Conservation (phyloP, 2,797 vertebrate genomes). For the Valencia hispanica region DNA sequence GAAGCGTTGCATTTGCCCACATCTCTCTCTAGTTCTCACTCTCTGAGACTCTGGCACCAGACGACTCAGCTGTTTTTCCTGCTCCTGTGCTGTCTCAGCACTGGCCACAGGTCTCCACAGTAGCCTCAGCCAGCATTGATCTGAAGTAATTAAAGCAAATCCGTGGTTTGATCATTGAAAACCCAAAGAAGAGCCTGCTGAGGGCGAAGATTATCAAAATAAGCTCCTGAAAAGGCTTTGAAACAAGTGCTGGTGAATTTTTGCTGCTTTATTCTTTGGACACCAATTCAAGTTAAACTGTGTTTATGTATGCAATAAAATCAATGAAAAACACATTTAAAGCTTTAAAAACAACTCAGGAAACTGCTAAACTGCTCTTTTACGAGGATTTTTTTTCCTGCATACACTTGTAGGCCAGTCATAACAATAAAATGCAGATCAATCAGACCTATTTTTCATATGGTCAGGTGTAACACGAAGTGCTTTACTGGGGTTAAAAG, state of each 20-base stretch:
- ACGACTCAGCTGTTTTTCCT: slow-evolving; percentile 65
- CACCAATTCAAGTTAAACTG: slow-evolving; percentile 7
- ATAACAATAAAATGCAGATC: not conserved
- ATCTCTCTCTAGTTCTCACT: slow-evolving; percentile 24
- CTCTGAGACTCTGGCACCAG: slow-evolving; percentile 54
- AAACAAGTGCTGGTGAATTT: not conserved
- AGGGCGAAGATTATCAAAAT: slow-evolving; percentile 28
- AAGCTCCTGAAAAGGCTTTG: slow-evolving; percentile 24
- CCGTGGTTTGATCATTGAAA: slow-evolving; percentile 71
- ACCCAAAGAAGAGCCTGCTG: slow-evolving; percentile 32
- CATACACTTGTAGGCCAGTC: not conserved
- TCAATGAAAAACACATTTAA: not conserved
- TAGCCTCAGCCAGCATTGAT: slow-evolving; percentile 71
- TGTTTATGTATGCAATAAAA: not conserved
- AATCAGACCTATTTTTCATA: not conserved
- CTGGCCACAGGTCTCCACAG: slow-evolving; percentile 53
- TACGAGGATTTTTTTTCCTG: not conserved
- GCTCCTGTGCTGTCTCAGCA: slow-evolving; percentile 76
- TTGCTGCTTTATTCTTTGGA: not conserved
- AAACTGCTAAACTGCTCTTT: not conserved
- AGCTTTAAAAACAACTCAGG: not conserved
- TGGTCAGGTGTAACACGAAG: not conserved
- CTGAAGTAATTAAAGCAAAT: slow-evolving; percentile 78
- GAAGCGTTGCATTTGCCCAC: slow-evolving; percentile 63
- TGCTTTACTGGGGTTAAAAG: not conserved